phyloP scores from a whole-genome alignment of 2,113 vertebrate species.

The Microtus pennsylvanicus region DNA sequence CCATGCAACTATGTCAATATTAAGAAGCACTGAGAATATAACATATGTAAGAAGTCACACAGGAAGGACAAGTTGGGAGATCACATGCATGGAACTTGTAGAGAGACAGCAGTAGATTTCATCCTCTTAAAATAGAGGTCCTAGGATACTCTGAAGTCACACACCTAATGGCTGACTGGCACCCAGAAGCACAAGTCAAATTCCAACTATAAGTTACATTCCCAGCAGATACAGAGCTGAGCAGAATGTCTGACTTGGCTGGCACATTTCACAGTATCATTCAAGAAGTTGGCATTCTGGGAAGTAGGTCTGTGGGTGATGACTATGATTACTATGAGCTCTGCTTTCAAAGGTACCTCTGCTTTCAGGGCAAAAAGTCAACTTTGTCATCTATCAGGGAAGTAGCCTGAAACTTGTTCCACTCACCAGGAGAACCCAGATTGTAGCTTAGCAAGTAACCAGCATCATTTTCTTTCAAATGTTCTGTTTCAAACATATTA shows the following conservation, averaged over 20 bases:
- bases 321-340: not conserved
- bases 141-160: not conserved
- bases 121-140: not conserved
- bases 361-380: not conserved
- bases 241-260: not conserved
- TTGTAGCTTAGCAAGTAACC: not conserved
- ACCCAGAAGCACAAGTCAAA: not conserved
- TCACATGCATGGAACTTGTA: not conserved
- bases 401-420: not conserved
- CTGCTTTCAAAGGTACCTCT: not conserved
- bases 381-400: not conserved
- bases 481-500: conserved; percentile 20
- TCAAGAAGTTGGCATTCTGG: not conserved
- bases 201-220: not conserved
- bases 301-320: not conserved
- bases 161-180: not conserved
- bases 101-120: not conserved
- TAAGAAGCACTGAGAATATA: conserved; percentile 10
- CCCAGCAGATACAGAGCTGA: not conserved
- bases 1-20: not conserved
- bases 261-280: not conserved
- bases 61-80: not conserved
- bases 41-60: not conserved
- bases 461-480: not conserved
- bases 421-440: not conserved